Evolutionary conservation across 2,797 vertebrate genomes (phyloP).

Genomic region (Microhierax caerulescens): DNA sequence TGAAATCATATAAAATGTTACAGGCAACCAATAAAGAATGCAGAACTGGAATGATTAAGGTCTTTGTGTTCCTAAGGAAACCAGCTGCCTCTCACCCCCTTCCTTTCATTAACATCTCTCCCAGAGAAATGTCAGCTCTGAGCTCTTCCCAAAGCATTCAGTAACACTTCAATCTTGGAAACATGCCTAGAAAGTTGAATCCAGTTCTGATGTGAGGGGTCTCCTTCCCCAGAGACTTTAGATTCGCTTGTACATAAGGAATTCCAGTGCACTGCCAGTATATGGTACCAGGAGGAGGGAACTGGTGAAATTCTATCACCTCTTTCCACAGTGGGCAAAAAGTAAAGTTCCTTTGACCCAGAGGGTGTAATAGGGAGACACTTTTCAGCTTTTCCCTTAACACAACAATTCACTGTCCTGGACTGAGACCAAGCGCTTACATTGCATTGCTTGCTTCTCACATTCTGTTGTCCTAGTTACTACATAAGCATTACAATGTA

Average conservation of each 20-base stretch:
- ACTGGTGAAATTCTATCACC: background rate
- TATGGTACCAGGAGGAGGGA: background rate
- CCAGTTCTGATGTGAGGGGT: background rate
- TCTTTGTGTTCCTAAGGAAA: conserved; percentile 48
- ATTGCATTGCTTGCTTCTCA: background rate
- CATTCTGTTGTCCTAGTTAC: background rate
- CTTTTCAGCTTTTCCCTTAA: background rate
- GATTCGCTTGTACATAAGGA: background rate
- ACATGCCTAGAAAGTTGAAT: conserved; percentile 18
- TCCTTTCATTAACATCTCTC: conserved; percentile 37
- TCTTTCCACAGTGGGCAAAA: background rate
- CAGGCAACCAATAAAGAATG: background rate
- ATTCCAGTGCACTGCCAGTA: background rate
- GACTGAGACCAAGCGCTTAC: background rate
- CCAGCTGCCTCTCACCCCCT: background rate
- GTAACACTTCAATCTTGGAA: background rate
- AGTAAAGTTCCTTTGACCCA: background rate
- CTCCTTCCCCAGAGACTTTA: background rate
- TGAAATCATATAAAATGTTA: conserved; percentile 16
- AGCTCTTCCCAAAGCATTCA: conserved; percentile 10
- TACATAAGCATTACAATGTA: background rate
- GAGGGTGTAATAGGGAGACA: background rate
- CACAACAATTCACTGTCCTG: background rate
- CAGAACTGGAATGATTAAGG: background rate
- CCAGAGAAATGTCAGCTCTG: background rate